Base-by-base conservation (phyloP, 30 jellyfish, hydroid and myxozoan genomes). In the Aurelia sp. region DNA sequence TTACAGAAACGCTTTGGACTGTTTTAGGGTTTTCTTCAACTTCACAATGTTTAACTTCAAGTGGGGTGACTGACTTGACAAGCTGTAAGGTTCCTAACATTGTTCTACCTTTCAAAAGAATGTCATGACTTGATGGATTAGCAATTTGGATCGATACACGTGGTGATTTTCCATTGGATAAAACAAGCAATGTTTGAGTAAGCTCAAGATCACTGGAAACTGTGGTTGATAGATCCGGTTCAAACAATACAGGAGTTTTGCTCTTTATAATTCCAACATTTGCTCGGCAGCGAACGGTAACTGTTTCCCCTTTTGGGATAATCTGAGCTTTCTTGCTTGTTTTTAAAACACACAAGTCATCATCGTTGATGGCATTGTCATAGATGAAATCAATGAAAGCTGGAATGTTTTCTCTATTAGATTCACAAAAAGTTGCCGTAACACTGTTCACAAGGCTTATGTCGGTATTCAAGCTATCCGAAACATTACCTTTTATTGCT, bases 381-480 rank as follows among this genome's bases (percentile, higher is more conserved):
- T 71, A 71, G 3, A 71, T 67, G n/a, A 71, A 71, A 41, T 71
- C 82, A 41, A 71, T 44, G 82, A 30, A 71, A 71, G 82, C 65
- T 7, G 82, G 65, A n/a, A 22, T 67, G 73, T 62, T 62, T 11
- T 62, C 73, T 62, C 41, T 62, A 62, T 17, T 4, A 62, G 73
- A 11, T 62, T 62, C 73, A 62, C 4, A 40, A 62, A 62, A 1
- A 10, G 79, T 67, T 67, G 79, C 79, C 0, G 58, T 67, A 11
- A 67, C 79, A 23, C 61, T 67, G 20, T 62, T 62, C 4, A 62
- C 20, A 17, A 62, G 4, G 4, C 10, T 62, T 62, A 0, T 62
- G 30, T 62, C 4, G 15, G 73, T 62, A 62, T 62, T 62, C 4
- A 40, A 11, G 73, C 2, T 0, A 62, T 62, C 73, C 2, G 33